These are phyloP conservation scores for Rhingia campestris DNA, from an alignment of 2,888 invertebrate species.

Conservation along the genomic window DNA sequence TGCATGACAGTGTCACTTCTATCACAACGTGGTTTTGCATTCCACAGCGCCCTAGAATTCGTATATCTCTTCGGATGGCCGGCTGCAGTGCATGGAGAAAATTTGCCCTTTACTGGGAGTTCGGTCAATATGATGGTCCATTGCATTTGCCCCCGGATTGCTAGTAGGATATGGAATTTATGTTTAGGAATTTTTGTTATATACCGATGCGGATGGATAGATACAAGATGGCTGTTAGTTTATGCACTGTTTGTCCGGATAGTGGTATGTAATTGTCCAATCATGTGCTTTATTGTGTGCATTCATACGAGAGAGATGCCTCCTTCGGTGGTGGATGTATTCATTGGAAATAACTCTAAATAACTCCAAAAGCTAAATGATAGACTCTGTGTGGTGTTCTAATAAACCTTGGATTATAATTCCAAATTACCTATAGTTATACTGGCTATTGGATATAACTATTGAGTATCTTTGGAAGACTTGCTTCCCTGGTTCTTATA, in stretches of 20 bases:
- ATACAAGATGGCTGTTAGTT: neutral
- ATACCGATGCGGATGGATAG: neutral
- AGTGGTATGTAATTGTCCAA: neutral
- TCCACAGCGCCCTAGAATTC: neutral
- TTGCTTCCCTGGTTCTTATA: too few relatives aligned
- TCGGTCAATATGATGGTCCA: neutral
- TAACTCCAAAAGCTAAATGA: too few relatives aligned
- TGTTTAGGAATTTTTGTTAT: neutral
- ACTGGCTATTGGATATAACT: too few relatives aligned
- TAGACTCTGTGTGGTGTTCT: too few relatives aligned
- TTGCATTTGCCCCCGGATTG: neutral
- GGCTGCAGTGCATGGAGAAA: neutral
- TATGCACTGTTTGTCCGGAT: neutral
- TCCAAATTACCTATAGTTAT: too few relatives aligned
- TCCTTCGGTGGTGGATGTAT: too few relatives aligned
- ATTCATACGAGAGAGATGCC: too few relatives aligned
- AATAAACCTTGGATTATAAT: too few relatives aligned
- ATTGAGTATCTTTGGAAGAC: too few relatives aligned
- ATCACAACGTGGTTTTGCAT: neutral
- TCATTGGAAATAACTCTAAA: too few relatives aligned
- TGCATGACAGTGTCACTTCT: neutral
- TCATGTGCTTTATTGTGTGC: too few relatives aligned
- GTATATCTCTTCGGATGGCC: conserved; percentile 1
- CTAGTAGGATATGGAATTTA: neutral
- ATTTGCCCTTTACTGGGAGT: neutral